These are phyloP conservation scores for Vulpes lagopus DNA, from an alignment of 2,113 vertebrate genomes.

Conservation along the genomic window DNA sequence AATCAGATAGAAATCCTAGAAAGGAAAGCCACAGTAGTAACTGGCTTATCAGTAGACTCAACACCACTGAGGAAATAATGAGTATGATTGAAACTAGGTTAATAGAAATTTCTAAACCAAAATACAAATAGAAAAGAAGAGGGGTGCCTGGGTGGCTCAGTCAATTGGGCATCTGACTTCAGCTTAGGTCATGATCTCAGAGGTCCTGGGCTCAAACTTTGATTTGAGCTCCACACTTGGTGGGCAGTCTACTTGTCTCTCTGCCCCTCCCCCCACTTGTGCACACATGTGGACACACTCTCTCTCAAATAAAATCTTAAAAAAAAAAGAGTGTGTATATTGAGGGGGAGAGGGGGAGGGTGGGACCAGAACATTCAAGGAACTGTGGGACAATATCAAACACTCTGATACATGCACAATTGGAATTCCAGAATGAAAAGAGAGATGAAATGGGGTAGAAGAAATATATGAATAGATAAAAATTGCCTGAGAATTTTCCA, in stretches of 20 bases:
- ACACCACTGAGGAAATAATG: neutral
- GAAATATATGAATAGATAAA: neutral
- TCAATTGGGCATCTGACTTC: neutral
- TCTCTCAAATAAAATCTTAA: neutral
- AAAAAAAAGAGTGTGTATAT: neutral
- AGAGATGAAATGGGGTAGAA: neutral
- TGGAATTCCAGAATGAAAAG: constrained; percentile 5
- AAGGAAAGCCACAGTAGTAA: neutral
- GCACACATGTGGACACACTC: neutral
- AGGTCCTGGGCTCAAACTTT: neutral
- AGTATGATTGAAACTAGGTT: neutral
- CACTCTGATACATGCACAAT: neutral
- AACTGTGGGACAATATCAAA: neutral
- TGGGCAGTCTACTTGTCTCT: neutral
- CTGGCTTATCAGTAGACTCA: neutral
- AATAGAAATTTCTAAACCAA: neutral
- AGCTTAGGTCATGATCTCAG: neutral
- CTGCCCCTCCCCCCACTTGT: neutral
- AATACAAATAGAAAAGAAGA: neutral
- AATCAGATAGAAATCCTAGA: neutral
- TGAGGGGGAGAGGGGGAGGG: neutral
- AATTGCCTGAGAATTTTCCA: neutral
- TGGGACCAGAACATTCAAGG: neutral
- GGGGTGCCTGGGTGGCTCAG: neutral
- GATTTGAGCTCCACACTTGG: neutral